Conservation (phyloP, 2,888 invertebrate species). For the Xestobium rufovillosum region DNA sequence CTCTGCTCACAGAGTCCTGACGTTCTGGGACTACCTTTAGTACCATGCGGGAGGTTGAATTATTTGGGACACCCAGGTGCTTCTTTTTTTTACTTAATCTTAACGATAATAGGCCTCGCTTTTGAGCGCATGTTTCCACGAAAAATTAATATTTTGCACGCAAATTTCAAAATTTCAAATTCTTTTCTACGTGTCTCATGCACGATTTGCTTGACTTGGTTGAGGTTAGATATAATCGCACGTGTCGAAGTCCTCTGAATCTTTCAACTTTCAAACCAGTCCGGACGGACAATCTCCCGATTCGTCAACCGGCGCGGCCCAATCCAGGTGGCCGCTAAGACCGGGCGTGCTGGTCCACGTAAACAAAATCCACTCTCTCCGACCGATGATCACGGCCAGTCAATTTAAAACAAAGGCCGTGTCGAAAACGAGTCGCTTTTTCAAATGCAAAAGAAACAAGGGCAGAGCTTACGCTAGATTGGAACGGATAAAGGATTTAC, state of each 20-base stretch:
- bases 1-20: conserved; percentile 46
- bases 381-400: conserved; percentile 13
- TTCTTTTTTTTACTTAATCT: too few species aligned
- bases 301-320: conserved; percentile 26
- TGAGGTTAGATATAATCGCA: conserved; percentile 16
- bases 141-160: conserved; percentile 2
- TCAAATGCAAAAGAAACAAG: conserved; percentile 34
- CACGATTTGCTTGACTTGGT: conserved; percentile 18
- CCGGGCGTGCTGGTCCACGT: conserved; percentile 85
- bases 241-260: conserved; percentile 15
- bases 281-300: conserved; percentile 45
- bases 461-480: conserved; percentile 39
- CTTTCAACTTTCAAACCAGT: conserved; percentile 31
- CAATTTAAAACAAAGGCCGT: conserved; percentile 33
- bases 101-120: conserved; percentile 15
- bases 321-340: conserved; percentile 75
- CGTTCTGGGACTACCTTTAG: conserved; percentile 44
- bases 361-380: conserved; percentile 69
- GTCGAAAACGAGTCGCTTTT: conserved; percentile 22
- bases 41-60: conserved; percentile 43
- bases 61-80: conserved; percentile 43
- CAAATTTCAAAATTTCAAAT: conserved; percentile 11
- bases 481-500: conserved; percentile 35
- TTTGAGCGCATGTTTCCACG: conserved; percentile 4
- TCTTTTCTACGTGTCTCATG: conserved; percentile 22